Evolutionary conservation across 2,888 invertebrate genomes (phyloP), one percentile per base, ranked within the genome.

Genomic region (Diadegma fenestrale): DNA sequence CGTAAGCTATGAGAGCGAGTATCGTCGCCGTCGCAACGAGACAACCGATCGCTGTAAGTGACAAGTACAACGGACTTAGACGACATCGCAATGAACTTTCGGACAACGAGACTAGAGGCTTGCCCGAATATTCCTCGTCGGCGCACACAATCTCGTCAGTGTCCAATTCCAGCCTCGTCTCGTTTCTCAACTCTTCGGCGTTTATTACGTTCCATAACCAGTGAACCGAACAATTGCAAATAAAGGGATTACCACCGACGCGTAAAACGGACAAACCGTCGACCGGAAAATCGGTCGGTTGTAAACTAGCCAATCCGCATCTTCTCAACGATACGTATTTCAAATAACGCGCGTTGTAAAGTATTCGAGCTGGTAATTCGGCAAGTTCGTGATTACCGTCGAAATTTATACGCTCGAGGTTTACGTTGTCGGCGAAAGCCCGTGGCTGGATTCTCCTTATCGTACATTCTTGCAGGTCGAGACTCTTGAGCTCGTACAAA

Each of bases 381-480:
- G 95, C 95, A 75, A 98, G 95, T 90, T 95, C 95, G 14, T 96
- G 95, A 93, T 98, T 98, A 91, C 97, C 96, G 93, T 97, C 97
- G 94, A 98, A 95, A 93, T 96, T 96, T 89, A 98, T 96, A 87
- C 96, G 95, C 92, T 98, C 97, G 88, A 98, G 94, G 92, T 97
- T 97, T 45, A 97, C 97, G 93, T 98, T 98, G 94, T 98, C 97
- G 84, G 97, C 97, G 93, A 98, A 97, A 76, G 97, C 97, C 93
- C 97, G 94, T 30, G 96, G 95, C 94, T 97, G 97, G 89, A 98
- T 96, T 92, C 95, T 95, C 87, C 95, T 95, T 88, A 98, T 91
- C 76, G 90, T 88, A 83, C 94, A 93, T 76, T 93, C 90, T 76
- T 92, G 90, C 91, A 98, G 94, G 92, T 96, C 96, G 91, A 98